A percentile compares a stretch with the other conserved stretches of the same genome.
Evolutionary conservation across 1,140 invertebrate genomes (phyloP).

Genomic region (Pararge aegeria): DNA sequence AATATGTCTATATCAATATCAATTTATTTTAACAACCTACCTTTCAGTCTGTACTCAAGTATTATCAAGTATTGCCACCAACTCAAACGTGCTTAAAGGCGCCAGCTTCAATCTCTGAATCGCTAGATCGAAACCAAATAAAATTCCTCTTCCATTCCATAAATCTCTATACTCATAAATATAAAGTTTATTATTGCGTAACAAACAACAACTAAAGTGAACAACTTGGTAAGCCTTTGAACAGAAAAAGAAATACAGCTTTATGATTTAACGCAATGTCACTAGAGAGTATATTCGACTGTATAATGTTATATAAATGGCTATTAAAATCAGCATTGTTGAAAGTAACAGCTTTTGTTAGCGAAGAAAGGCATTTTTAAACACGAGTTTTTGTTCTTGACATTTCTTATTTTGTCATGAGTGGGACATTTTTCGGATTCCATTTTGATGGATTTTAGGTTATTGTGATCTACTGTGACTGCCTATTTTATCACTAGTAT

Average conservation of each 20-base stretch:
- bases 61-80: conserved; percentile 44
- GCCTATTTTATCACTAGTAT: too few species aligned
- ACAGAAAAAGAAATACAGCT: conserved; percentile 14
- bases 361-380: conserved; percentile 12
- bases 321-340: conserved; percentile 24
- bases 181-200: conserved; percentile 5
- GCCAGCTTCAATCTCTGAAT: conserved; percentile 39
- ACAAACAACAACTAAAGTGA: not conserved
- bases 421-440: not conserved
- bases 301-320: conserved; percentile 13
- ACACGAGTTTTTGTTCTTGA: conserved; percentile 17
- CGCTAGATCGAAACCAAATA: conserved; percentile 23
- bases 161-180: not conserved
- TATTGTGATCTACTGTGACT: not conserved
- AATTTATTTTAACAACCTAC: conserved; percentile 31
- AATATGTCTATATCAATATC: conserved; percentile 22
- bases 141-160: not conserved
- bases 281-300: conserved; percentile 17
- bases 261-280: conserved; percentile 18
- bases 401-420: not conserved
- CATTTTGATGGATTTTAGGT: not conserved
- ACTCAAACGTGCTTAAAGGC: conserved; percentile 47
- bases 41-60: conserved; percentile 37
- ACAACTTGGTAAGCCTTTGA: conserved; percentile 1
- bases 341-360: conserved; percentile 15